These are phyloP conservation scores for Neolamprologus brichardi DNA, from an alignment of 2,113 vertebrate species.

Conservation along the genomic window DNA sequence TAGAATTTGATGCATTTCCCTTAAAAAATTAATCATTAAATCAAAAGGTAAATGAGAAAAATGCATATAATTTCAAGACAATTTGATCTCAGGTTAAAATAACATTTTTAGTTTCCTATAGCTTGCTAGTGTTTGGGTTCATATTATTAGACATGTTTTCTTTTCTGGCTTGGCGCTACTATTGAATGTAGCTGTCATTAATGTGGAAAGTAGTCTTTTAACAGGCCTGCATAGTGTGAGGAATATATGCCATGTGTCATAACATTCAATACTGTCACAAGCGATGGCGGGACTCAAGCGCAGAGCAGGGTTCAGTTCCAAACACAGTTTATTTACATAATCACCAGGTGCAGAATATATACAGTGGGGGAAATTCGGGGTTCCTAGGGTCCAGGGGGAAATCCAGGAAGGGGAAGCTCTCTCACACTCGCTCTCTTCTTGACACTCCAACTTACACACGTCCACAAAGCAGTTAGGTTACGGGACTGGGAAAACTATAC, in stretches of 20 bases:
- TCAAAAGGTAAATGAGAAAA: neutral
- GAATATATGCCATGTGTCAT: neutral
- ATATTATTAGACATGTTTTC: neutral
- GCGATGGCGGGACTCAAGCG: neutral
- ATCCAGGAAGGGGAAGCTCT: rapidly evolving
- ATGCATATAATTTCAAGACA: neutral
- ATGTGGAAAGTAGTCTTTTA: neutral
- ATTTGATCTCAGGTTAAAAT: neutral
- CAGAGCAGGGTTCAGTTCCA: neutral
- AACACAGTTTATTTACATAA: neutral
- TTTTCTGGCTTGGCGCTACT: neutral
- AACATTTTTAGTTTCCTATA: neutral
- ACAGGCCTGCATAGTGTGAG: neutral
- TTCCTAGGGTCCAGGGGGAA: neutral
- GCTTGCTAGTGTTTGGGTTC: neutral
- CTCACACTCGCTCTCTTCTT: neutral
- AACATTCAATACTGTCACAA: neutral
- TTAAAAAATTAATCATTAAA: neutral
- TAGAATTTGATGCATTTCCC: neutral
- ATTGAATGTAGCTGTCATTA: neutral
- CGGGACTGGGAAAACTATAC: neutral
- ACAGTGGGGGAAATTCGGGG: neutral
- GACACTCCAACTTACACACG: rapidly evolving
- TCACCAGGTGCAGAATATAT: neutral
- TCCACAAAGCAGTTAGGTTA: neutral